These are phyloP conservation scores for Spialia ferax DNA, from an alignment of 2,888 invertebrate species.

Conservation along the genomic window DNA sequence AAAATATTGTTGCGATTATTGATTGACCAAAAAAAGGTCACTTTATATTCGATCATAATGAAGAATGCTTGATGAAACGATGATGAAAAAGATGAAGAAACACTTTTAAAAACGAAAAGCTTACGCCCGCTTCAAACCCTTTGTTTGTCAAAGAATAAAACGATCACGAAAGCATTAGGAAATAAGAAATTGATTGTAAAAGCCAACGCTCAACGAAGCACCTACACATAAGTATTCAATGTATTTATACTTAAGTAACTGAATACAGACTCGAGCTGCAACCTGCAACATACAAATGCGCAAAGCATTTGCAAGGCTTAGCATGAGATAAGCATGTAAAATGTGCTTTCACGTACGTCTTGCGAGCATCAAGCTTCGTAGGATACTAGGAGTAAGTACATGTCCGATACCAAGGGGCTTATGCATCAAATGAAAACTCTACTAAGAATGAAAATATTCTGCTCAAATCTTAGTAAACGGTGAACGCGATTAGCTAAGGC, in stretches of 20 bases:
- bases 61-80: no score
- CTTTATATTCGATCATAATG: no score
- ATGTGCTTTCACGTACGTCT: conserved; percentile 26
- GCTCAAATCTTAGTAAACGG: neutral
- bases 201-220: no score
- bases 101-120: neutral
- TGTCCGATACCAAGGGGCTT: conserved; percentile 49
- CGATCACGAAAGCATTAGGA: neutral
- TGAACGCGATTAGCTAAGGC: neutral
- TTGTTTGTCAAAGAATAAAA: neutral
- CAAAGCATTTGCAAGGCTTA: conserved; percentile 21
- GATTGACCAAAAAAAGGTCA: no score
- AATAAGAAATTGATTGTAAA: neutral
- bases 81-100: neutral
- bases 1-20: no score
- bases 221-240: neutral
- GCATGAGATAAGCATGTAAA: conserved; percentile 32
- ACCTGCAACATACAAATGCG: conserved; percentile 13
- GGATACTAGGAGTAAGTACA: conserved; percentile 56
- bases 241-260: neutral
- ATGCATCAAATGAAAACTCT: conserved; percentile 52
- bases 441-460: neutral
- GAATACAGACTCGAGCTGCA: neutral
- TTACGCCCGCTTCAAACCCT: neutral
- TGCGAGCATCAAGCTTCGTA: neutral